Conservation (phyloP, 2,113 vertebrate species). For the Pterocles gutturalis region DNA sequence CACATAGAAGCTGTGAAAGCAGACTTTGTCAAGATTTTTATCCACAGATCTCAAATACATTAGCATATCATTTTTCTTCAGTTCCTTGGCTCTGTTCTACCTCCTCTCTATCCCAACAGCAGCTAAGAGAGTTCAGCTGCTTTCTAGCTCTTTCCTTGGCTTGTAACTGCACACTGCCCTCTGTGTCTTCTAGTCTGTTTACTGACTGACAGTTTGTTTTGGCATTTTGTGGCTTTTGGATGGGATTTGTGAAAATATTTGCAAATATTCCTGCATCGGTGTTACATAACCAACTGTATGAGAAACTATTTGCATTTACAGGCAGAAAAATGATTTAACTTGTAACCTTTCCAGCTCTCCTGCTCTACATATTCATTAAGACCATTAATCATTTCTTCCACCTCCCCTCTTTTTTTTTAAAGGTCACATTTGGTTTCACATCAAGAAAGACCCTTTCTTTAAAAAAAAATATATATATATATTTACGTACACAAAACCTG, state of each 20-base stretch:
- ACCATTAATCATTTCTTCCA: conserved; percentile 38
- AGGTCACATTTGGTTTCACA: conserved; percentile 25
- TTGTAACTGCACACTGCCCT: conserved; percentile 23
- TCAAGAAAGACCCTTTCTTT: background rate
- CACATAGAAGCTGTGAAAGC: background rate
- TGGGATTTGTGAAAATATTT: conserved; percentile 55
- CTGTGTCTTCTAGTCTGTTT: conserved; percentile 51
- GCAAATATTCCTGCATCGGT: conserved; percentile 30
- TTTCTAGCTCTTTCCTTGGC: background rate
- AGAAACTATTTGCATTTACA: conserved; percentile 39
- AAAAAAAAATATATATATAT: background rate
- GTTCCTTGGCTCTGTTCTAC: background rate
- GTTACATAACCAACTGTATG: background rate
- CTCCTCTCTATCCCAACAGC: background rate
- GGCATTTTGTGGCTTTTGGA: conserved; percentile 40
- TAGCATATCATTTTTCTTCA: background rate
- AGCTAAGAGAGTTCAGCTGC: background rate
- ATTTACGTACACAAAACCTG: background rate
- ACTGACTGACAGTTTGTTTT: background rate
- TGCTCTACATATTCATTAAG: conserved; percentile 62
- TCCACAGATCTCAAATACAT: background rate
- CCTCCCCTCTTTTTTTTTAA: background rate
- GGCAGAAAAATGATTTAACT: conserved; percentile 29
- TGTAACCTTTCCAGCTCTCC: conserved; percentile 45
- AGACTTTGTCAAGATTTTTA: background rate